Evolutionary conservation across 2,888 invertebrate genomes (phyloP), one percentile per base, ranked within the genome.

Genomic region (Andrena bicolor): DNA sequence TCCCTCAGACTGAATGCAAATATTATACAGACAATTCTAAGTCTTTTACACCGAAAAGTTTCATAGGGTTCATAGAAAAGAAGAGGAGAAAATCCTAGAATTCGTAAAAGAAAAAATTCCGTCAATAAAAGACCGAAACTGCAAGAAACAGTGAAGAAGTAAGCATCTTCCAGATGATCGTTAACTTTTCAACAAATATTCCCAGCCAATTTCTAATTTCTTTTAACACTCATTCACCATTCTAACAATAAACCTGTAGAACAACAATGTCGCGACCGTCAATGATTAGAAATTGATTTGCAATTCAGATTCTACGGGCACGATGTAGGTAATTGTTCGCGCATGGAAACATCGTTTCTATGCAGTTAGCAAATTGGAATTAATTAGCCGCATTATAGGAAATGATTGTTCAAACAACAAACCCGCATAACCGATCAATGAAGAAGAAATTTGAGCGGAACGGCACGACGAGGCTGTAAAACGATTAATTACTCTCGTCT

Each of bases 401-500:
- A 26, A 30, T 71, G 7, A 64, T 71, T 41, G 56, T 26, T 16
- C 56, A 16, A 7, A 35, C 30, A 41, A 8, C 53, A 4, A 5
- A 41, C 16, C 41, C 71, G 41, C 26, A n/a, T 20, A 58, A 65
- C 26, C 16, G 32, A 16, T 20, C 68, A 20, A 66, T 72, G 63
- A 80, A 80, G 76, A 76, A 73, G 48, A 48, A 76, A 66, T 80
- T 84, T 60, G 48, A 80, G 64, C 53, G 72, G 76, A 80, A 73
- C 60, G 61, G 61, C 70, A 51, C 64, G 61, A n/a, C 49, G 51
- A 20, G 20, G 51, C 26, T 6, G 10, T 20, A 32, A 51, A 69
- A 30, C 72, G 48, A 84, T 84, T 84, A 80, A 80, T 84, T 76
- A 70, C 16, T 20, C 73, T 30, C 20, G 30, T 23, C 20, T 68